Evolutionary conservation across 1,140 invertebrate genomes (phyloP), one percentile per base, ranked within the genome.

Genomic region (Saxidomus purpurata): DNA sequence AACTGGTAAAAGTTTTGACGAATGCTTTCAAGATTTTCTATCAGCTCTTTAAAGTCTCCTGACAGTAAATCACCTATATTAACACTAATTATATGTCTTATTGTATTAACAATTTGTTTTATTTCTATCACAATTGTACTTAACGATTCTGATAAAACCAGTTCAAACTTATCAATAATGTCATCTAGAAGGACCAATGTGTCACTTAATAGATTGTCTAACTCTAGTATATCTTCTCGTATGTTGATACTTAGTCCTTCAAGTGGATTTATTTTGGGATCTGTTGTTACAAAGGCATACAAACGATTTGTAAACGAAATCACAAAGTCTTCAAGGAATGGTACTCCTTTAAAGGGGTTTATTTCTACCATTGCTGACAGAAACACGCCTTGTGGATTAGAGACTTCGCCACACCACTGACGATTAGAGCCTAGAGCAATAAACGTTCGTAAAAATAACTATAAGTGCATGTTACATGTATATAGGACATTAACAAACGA

Each of bases 351-450:
- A n/a, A n/a, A n/a, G n/a, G n/a, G n/a, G n/a, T n/a, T n/a, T 38
- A 47, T 40, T 22, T 77, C 19, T 15, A 89, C 19, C 28, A 76
- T 28, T n/a, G 38, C 25, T 4, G 79, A 74, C 17, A 89, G 15
- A 49, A 89, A 89, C 9, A 84, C 13, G 1, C 88, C 88, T 25
- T 55, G 25, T 28, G 88, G 88, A 63, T 89, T 89, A 15, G 88
- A 61, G 22, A 11, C n/a, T 25, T 36, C 9, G 13, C 80, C 88
- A 61, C 88, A 89, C 67, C 49, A 82, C 49, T 82, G 4, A 11
- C 87, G 34, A 36, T 22, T 55, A 22, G 52, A 55, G 22, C 52
- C 52, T 55, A 17, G 17, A 47, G 8, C 43, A 47, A 47, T 47
- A 47, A 17, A 47, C 43, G 17, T 47, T n/a, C n/a, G n/a, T n/a